Percentiles rank a stretch among this genome's conserved stretches.
Evolutionary conservation across 2,797 vertebrate genomes (phyloP).

Genomic region (Natrix natrix): DNA sequence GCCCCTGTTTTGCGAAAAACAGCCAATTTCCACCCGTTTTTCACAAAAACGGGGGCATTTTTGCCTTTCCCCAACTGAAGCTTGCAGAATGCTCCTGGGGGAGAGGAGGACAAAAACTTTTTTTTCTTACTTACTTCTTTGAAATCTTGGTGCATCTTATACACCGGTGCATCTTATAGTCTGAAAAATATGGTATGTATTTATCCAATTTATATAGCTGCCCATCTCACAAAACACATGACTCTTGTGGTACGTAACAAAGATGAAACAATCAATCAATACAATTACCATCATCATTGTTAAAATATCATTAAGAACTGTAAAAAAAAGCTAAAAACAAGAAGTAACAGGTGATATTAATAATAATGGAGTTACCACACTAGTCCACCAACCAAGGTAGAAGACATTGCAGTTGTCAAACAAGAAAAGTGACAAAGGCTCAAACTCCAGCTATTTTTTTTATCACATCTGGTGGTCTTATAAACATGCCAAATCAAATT

Average conservation of each 20-base stretch:
- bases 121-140: no score
- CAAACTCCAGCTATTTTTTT: neutral
- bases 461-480: neutral
- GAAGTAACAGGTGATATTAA: neutral
- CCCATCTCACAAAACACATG: neutral
- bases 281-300: no score
- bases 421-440: neutral
- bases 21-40: no score
- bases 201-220: neutral
- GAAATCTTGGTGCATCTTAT: no score
- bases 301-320: neutral
- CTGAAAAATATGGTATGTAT: neutral
- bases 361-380: neutral
- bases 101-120: no score
- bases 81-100: no score
- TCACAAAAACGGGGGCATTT: no score
- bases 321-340: neutral
- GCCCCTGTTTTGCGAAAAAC: no score
- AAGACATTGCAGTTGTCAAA: neutral
- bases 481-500: neutral
- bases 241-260: no score
- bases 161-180: no score
- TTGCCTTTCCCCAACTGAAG: no score
- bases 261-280: no score
- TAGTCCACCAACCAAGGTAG: neutral